phyloP scores from a whole-genome alignment of 1,140 invertebrate genomes.

The Metopolophium dirhodum region DNA sequence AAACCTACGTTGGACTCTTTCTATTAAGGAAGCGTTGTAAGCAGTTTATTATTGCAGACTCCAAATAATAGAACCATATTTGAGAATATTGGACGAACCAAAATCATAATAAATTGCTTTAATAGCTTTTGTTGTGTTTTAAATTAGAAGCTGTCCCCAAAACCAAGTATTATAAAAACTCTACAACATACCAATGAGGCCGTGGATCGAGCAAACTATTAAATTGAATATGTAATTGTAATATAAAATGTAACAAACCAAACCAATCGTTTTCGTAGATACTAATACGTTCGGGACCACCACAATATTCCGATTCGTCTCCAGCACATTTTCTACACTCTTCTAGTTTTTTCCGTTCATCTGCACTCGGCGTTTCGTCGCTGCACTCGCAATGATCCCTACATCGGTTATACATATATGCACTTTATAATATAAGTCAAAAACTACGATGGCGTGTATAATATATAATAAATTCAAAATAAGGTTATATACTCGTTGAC shows the following conservation, averaged over 20 bases:
- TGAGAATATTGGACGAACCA: too few relatives aligned
- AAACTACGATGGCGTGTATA: too few relatives aligned
- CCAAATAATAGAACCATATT: too few relatives aligned
- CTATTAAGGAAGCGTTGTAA: too few relatives aligned
- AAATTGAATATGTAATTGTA: background rate
- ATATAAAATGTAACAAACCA: background rate
- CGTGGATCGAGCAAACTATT: too few relatives aligned
- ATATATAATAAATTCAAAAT: background rate
- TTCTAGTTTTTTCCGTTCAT: background rate
- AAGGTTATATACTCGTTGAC: background rate
- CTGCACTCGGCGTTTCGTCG: background rate
- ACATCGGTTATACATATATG: background rate
- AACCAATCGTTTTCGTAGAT: constrained; percentile 20
- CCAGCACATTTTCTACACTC: background rate
- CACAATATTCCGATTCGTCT: constrained; percentile 33
- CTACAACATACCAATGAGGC: too few relatives aligned
- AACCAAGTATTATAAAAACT: too few relatives aligned
- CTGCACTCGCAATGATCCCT: constrained; percentile 32
- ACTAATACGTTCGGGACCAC: background rate
- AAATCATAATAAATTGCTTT: too few relatives aligned
- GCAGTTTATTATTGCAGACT: too few relatives aligned
- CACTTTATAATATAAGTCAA: background rate
- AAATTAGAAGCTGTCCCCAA: too few relatives aligned
- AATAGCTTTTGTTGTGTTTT: too few relatives aligned
- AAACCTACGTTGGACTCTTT: too few relatives aligned